Percentiles rank a stretch among this genome's conserved stretches.
Conservation (phyloP, 2,888 invertebrate species). For the Labia minor region DNA sequence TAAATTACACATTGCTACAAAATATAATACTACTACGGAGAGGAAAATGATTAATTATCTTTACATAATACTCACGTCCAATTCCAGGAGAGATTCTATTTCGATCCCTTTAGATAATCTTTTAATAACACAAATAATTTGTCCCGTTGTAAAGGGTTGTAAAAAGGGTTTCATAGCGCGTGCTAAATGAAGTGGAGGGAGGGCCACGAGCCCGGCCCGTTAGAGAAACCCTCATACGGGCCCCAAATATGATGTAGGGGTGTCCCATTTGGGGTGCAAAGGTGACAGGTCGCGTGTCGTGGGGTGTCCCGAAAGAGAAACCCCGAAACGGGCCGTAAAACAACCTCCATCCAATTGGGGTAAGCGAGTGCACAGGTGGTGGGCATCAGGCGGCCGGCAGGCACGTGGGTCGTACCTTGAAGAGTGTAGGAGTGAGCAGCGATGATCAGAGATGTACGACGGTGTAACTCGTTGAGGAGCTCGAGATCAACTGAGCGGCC, state of each 20-base stretch:
- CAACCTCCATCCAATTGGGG: neutral
- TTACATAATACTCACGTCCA: neutral
- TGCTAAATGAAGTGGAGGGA: neutral
- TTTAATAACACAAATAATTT: neutral
- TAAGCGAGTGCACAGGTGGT: neutral
- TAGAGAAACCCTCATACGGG: neutral
- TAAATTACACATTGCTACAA: too few relatives aligned
- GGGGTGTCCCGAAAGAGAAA: slow-evolving; percentile 4
- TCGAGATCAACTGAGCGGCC: neutral
- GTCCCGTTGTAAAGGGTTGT: neutral
- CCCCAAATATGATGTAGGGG: neutral
- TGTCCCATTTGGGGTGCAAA: neutral
- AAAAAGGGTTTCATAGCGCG: neutral
- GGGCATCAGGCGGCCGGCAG: neutral
- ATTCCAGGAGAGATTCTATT: neutral
- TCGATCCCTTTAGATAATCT: neutral
- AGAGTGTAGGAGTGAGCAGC: too few relatives aligned
- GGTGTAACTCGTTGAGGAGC: neutral
- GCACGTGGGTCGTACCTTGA: too few relatives aligned
- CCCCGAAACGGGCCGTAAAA: neutral
- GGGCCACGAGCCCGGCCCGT: neutral
- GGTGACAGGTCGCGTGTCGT: neutral
- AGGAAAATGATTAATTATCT: too few relatives aligned
- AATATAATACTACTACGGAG: too few relatives aligned
- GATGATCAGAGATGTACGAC: neutral